phyloP scores from a whole-genome alignment of 2,797 vertebrate genomes.

The Gymnoscopelus microlampas region DNA sequence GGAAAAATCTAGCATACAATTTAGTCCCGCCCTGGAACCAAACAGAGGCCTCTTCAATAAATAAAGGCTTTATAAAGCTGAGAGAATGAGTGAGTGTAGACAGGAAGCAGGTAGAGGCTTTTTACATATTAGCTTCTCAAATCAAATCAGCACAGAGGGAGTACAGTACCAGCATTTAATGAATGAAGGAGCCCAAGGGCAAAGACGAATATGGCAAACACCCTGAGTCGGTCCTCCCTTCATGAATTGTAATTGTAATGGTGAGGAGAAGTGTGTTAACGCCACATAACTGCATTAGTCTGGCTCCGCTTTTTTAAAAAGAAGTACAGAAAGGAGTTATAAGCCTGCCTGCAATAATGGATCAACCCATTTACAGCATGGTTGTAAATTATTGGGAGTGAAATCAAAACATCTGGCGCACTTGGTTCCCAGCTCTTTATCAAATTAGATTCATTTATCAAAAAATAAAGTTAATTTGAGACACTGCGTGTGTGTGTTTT shows the following conservation, averaged over 20 bases:
- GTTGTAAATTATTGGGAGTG: conserved; percentile 53
- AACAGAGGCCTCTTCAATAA: conserved; percentile 58
- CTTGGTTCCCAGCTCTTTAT: conserved; percentile 36
- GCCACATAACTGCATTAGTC: conserved; percentile 62
- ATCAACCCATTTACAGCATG: conserved; percentile 53
- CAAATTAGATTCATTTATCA: conserved; percentile 53
- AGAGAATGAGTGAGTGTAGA: conserved; percentile 57
- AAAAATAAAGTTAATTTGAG: conserved; percentile 47
- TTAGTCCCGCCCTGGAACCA: conserved; percentile 60
- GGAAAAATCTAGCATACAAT: conserved; percentile 46
- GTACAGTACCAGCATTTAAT: conserved; percentile 60
- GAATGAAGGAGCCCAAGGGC: conserved; percentile 52
- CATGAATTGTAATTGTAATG: conserved; percentile 60
- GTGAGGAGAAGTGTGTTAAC: conserved; percentile 65
- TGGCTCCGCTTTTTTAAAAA: conserved; percentile 44
- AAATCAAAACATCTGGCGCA: conserved; percentile 57
- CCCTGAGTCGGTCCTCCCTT: conserved; percentile 56
- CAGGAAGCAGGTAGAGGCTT: conserved; percentile 66
- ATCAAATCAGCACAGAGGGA: conserved; percentile 72
- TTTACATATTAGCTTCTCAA: conserved; percentile 78
- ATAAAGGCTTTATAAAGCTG: conserved; percentile 66
- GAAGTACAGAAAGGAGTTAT: conserved; percentile 34
- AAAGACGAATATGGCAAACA: conserved; percentile 61
- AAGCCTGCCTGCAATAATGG: too few species aligned
- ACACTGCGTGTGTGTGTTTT: conserved; percentile 14